These are phyloP conservation scores for Lysandra coridon DNA, from an alignment of 2,888 invertebrate genomes.

Conservation along the genomic window DNA sequence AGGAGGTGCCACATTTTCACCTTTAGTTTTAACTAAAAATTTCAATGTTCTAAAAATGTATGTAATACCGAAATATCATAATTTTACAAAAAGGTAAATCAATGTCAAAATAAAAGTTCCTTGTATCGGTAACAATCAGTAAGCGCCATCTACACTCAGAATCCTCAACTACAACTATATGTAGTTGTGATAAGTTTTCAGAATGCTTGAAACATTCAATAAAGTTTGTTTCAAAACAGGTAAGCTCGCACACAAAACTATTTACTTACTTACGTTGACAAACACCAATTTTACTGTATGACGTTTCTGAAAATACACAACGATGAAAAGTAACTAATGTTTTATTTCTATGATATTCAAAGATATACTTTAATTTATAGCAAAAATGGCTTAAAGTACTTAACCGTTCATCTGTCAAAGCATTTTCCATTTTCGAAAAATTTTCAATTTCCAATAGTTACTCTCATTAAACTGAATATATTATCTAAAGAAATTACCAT, in stretches of 20 bases:
- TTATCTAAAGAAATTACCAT: too few species aligned
- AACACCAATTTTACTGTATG: not conserved
- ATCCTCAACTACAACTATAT: not conserved
- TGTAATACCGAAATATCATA: not conserved
- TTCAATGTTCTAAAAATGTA: too few species aligned
- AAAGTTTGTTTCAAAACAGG: not conserved
- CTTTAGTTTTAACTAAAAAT: not conserved
- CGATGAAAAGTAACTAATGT: not conserved
- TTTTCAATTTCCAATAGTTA: too few species aligned
- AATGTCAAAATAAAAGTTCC: too few species aligned
- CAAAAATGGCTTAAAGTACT: too few species aligned
- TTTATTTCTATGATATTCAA: not conserved
- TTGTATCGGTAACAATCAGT: not conserved
- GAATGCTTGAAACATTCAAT: not conserved
- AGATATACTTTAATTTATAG: too few species aligned
- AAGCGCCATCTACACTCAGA: not conserved
- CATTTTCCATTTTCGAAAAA: too few species aligned
- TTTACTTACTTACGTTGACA: not conserved
- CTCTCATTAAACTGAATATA: too few species aligned
- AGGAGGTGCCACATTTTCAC: not conserved
- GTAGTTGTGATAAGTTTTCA: not conserved
- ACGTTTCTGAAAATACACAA: not conserved
- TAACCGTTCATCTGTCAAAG: too few species aligned
- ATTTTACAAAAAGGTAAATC: not conserved
- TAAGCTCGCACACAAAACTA: not conserved